Base-by-base conservation (phyloP, 2,888 invertebrate species). In the Melangyna quadrimaculata region DNA sequence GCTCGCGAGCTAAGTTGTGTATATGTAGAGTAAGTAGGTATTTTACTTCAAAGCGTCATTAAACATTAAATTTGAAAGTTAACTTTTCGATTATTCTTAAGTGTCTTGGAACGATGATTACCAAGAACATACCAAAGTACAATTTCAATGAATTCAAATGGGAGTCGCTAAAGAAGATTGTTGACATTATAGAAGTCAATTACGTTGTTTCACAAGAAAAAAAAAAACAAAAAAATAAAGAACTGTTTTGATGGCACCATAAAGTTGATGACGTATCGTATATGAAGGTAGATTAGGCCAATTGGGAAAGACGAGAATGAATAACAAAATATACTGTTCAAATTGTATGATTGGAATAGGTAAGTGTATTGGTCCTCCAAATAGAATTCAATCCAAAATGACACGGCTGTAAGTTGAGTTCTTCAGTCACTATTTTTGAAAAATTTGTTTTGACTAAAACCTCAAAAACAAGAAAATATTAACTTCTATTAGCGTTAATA, bases 61-160 rank as follows among this genome's bases (percentile, higher is more conserved):
- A n/a, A n/a, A 32, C 55, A 57, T 83, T 48, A 32, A 74, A 78
- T 78, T 70, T 53, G 43, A 63, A 73, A 53, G 51, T 78, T 67
- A 53, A 32, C 69, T 78, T 72, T 43, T 27, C 19, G 69, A 78
- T 72, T 78, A 63, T 55, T 17, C 55, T 74, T 63, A 63, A 78
- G 55, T 61, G 37, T 45, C 32, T 14, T 22, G 32, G 24, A 55
- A 43, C 43, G 55, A 73, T 78, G 24, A 83, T 29, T 24, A 24
- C n/a, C n/a, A n/a, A n/a, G n/a, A n/a, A n/a, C 10, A n/a, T 57
- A 32, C 22, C 22, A 51, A 24, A 27, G 51, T 51, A 27, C 14
- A 51, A 27, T 51, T 51, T 51, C 24, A 24, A 51, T 51, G 14
- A 51, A 51, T 51, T 24, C 24, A 19, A 51, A 51, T 51, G 7